phyloP scores from a whole-genome alignment of 2,797 vertebrate species.

The Pseudopleuronectes americanus region DNA sequence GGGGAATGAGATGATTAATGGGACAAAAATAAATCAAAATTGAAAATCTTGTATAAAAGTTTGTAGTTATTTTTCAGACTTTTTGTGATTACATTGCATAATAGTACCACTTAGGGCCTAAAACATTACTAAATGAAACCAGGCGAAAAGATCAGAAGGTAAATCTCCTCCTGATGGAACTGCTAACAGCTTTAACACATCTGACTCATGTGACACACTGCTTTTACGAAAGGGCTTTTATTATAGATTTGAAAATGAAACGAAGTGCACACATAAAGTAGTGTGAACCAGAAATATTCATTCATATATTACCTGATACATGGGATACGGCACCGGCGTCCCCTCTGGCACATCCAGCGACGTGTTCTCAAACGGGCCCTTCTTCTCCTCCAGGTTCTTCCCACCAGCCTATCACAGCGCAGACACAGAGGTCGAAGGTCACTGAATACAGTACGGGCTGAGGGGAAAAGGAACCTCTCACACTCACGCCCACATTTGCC shows the following conservation, averaged over 20 bases:
- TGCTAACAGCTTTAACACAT: too few relatives aligned
- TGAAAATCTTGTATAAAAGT: neutral
- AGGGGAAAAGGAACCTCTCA: slow-evolving; percentile 18
- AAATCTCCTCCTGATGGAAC: too few relatives aligned
- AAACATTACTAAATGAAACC: too few relatives aligned
- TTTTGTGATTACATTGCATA: too few relatives aligned
- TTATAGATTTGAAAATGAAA: too few relatives aligned
- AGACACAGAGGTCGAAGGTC: slow-evolving; percentile 46
- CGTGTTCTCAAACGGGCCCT: slow-evolving; percentile 76
- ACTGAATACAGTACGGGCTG: slow-evolving; percentile 12
- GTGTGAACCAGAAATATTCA: neutral
- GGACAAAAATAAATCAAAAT: too few relatives aligned
- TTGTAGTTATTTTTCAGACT: too few relatives aligned
- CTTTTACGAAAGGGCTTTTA: too few relatives aligned
- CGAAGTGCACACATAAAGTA: neutral
- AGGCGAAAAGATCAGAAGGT: too few relatives aligned
- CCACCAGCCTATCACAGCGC: slow-evolving; percentile 71
- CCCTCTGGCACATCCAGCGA: slow-evolving; percentile 77
- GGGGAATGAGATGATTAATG: too few relatives aligned
- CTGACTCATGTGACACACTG: too few relatives aligned
- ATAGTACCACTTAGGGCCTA: too few relatives aligned
- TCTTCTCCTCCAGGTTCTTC: slow-evolving; percentile 76
- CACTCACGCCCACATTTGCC: slow-evolving; percentile 30
- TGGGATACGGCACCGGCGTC: slow-evolving; percentile 70
- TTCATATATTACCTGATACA: slow-evolving; percentile 77